Evolutionary conservation across 2,113 vertebrate genomes (phyloP).

Genomic region (Oncorhynchus gorbuscha): DNA sequence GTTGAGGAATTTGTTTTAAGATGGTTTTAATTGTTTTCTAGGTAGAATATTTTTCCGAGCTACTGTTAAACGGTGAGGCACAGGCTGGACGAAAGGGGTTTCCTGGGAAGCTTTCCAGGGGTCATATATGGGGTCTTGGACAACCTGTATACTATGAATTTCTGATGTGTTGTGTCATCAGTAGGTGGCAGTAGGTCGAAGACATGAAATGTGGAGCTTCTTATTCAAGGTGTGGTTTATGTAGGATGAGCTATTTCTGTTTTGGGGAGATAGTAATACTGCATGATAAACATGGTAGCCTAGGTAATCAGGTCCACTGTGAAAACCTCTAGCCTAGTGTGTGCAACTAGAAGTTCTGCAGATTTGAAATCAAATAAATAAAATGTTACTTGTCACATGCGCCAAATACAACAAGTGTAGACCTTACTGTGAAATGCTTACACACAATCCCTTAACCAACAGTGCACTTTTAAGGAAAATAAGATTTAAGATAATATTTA

Average conservation of each 20-base stretch:
- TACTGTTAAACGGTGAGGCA: conserved; percentile 62
- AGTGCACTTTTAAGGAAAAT: too few species aligned
- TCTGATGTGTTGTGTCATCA: conserved; percentile 22
- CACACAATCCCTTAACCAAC: too few species aligned
- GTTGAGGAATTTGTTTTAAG: conserved; percentile 62
- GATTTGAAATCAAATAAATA: too few species aligned
- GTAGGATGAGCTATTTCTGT: background rate
- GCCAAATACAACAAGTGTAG: too few species aligned
- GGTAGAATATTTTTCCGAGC: conserved; percentile 72
- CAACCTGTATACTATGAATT: conserved; percentile 35
- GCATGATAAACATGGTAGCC: too few species aligned
- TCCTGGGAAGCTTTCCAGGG: conserved; percentile 54
- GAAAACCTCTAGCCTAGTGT: background rate
- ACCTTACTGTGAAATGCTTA: too few species aligned
- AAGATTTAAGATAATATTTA: too few species aligned
- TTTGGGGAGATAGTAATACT: background rate
- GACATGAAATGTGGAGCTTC: background rate
- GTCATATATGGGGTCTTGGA: conserved; percentile 56
- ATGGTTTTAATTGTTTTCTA: conserved; percentile 74
- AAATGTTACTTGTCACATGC: too few species aligned
- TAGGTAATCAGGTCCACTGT: background rate
- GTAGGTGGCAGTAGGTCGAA: conserved; percentile 36
- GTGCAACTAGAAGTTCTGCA: too few species aligned
- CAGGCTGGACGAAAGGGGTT: conserved; percentile 53
- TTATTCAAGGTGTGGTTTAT: background rate